phyloP scores from a whole-genome alignment of 2,797 vertebrate genomes.

The Scleropages formosus region DNA sequence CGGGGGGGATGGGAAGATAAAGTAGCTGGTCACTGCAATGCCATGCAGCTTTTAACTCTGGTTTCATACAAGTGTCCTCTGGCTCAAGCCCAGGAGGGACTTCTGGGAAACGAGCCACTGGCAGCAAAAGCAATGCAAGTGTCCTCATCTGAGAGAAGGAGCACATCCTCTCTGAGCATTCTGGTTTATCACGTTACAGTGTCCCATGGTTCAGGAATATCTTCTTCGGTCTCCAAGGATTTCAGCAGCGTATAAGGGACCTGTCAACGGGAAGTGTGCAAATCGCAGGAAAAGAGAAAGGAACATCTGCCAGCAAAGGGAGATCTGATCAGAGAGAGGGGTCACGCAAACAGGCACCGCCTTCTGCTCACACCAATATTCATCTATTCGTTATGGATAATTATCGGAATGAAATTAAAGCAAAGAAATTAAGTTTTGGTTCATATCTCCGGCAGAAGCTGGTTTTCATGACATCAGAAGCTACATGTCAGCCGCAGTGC shows the following conservation, averaged over 20 bases:
- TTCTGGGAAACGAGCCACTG: neutral
- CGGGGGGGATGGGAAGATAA: neutral
- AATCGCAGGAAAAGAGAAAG: no score
- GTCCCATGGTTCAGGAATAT: no score
- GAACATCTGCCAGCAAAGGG: no score
- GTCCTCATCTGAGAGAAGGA: no score
- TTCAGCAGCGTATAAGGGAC: no score
- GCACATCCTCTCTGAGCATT: no score
- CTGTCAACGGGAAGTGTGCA: no score
- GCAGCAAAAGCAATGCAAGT: no score
- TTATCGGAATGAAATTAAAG: neutral
- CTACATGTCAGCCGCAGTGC: neutral
- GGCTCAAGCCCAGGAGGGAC: neutral
- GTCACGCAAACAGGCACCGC: neutral
- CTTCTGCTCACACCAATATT: neutral
- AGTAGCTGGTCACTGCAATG: neutral
- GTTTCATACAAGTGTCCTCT: neutral
- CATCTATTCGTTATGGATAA: neutral
- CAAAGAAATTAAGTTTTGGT: neutral
- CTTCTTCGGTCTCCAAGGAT: no score
- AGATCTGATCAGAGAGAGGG: constrained; percentile 4
- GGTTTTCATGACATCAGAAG: neutral
- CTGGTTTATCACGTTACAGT: no score
- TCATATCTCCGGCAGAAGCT: neutral
- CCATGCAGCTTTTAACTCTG: neutral